These are phyloP conservation scores for Lomographa bimaculata DNA, from an alignment of 2,888 invertebrate species.

Conservation along the genomic window DNA sequence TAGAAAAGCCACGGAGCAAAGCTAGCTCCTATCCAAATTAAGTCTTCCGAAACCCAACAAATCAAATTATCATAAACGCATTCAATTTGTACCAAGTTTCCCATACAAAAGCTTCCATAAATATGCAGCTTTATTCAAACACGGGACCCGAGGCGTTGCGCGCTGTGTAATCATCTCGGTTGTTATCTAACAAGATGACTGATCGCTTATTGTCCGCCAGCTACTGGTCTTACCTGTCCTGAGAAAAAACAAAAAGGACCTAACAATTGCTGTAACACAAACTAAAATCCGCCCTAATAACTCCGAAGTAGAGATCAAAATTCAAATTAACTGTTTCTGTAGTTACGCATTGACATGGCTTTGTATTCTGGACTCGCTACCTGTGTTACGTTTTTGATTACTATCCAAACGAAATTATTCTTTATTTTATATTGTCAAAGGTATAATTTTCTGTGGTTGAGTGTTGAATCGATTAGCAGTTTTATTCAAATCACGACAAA, in stretches of 20 bases:
- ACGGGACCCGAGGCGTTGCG: conserved; percentile 25
- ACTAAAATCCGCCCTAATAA: conserved; percentile 35
- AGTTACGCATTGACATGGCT: conserved; percentile 7
- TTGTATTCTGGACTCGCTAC: conserved; percentile 35
- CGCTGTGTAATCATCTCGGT: conserved; percentile 63
- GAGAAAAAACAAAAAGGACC: conserved; percentile 34
- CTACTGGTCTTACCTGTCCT: conserved; percentile 71
- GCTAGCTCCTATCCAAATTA: too few relatives aligned
- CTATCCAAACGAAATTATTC: conserved; percentile 14
- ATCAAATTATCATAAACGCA: conserved; percentile 16
- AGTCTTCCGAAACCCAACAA: conserved; percentile 8
- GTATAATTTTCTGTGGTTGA: conserved; percentile 18
- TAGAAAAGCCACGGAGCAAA: too few relatives aligned
- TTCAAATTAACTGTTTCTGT: background rate
- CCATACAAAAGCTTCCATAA: conserved; percentile 29
- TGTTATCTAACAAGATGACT: conserved; percentile 72
- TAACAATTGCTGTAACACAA: conserved; percentile 33
- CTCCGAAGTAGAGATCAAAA: background rate
- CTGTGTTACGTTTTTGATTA: conserved; percentile 40
- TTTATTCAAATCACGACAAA: conserved; percentile 33
- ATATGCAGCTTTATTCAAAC: conserved; percentile 34
- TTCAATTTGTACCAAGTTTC: conserved; percentile 19
- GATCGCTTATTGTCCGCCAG: conserved; percentile 77
- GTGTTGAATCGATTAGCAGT: conserved; percentile 27
- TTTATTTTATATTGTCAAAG: conserved; percentile 7